Percentiles rank a stretch among this genome's conserved stretches.
These are phyloP conservation scores for Torymus texanus DNA, from an alignment of 2,888 invertebrate species.

Conservation along the genomic window DNA sequence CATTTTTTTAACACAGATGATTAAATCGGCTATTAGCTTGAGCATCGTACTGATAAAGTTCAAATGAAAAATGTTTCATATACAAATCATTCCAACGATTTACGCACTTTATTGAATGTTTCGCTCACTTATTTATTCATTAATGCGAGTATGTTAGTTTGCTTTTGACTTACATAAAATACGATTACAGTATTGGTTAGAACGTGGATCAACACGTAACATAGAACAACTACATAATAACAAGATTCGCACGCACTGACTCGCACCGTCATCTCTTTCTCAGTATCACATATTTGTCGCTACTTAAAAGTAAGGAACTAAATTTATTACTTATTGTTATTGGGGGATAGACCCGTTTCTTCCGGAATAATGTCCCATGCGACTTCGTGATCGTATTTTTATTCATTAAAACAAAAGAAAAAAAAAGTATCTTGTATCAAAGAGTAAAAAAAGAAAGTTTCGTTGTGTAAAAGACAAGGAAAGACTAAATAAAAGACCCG, in stretches of 20 bases:
- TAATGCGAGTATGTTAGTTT: conserved; percentile 32
- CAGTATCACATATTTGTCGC: conserved; percentile 55
- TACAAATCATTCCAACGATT: too few relatives aligned
- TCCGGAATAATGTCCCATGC: conserved; percentile 37
- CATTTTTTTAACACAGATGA: too few relatives aligned
- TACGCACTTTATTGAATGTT: background rate
- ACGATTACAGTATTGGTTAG: background rate
- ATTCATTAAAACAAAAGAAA: conserved; percentile 1
- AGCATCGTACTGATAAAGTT: too few relatives aligned
- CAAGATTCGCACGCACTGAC: conserved; percentile 58
- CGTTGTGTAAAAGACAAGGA: conserved; percentile 7
- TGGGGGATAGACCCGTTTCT: conserved; percentile 39
- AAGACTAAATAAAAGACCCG: background rate
- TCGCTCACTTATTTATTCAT: conserved; percentile 1
- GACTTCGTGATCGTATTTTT: background rate
- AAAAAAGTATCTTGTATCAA: background rate
- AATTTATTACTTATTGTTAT: conserved; percentile 19
- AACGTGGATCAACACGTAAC: conserved; percentile 3
- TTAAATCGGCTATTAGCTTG: too few relatives aligned
- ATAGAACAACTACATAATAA: background rate
- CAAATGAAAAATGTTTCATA: too few relatives aligned
- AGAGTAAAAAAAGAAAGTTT: conserved; percentile 6
- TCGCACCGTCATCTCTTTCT: conserved; percentile 33
- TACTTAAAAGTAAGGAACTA: conserved; percentile 56
- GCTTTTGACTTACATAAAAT: background rate